Conservation (phyloP, 2,797 vertebrate genomes). For the Scomberomorus guttatus region DNA sequence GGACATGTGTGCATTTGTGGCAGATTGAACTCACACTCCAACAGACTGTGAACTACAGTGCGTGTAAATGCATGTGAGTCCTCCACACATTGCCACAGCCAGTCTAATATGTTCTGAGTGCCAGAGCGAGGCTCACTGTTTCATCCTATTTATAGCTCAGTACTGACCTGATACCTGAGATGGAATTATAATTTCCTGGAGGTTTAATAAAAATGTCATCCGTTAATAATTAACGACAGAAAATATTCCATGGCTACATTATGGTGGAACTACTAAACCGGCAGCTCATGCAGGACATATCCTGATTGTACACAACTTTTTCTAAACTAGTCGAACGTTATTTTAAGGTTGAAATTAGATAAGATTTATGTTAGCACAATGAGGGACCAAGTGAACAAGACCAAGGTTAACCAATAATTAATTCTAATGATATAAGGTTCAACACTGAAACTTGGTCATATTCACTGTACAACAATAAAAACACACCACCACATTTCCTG, state of each 20-base stretch:
- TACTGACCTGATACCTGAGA: slow-evolving; percentile 59
- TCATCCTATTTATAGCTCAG: slow-evolving; percentile 66
- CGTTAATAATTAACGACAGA: slow-evolving; percentile 53
- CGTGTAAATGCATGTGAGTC: background rate
- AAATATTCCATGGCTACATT: background rate
- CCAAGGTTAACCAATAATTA: background rate
- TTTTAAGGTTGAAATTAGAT: background rate
- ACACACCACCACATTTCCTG: slow-evolving; percentile 58
- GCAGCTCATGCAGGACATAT: background rate
- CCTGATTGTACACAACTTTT: too few species aligned
- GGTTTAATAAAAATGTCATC: slow-evolving; percentile 48
- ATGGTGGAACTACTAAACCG: background rate
- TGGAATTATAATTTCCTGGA: slow-evolving; percentile 62
- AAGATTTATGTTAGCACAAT: background rate
- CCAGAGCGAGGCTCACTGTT: slow-evolving; percentile 12
- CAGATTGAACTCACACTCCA: background rate
- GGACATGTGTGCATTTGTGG: background rate
- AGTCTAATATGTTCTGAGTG: slow-evolving; percentile 6
- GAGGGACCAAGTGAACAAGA: background rate
- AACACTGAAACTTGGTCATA: slow-evolving; percentile 7
- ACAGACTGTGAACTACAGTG: background rate
- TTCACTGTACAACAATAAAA: slow-evolving; percentile 45
- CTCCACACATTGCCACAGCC: background rate
- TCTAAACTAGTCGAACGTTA: background rate
- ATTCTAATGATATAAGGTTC: slow-evolving; percentile 10